Base-by-base conservation (phyloP, 2,797 vertebrate genomes). In the Glyptemys insculpta region DNA sequence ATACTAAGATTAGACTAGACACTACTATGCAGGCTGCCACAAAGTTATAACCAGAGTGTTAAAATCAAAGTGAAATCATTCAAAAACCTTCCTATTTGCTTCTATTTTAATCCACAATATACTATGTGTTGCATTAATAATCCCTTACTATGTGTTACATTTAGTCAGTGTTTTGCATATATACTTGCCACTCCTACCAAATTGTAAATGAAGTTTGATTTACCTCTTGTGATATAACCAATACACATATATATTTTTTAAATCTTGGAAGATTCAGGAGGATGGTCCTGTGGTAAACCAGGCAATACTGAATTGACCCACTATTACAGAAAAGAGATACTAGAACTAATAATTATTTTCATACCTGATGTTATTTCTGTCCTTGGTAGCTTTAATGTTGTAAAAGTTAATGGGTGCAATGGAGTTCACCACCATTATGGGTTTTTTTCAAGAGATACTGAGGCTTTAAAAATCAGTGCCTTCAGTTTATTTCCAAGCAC, bases 401-500 rank as follows among this genome's bases (percentile, higher is more conserved):
- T 56, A 91, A 79, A 76, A 87, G 0, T 44, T 1, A 50, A 11
- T 15, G 8, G 86, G 53, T 93, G 79, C 79, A 1, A 29, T 91
- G 14, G 34, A 88, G 8, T 44, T 49, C 50, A 27, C 83, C 27
- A 49, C 14, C 29, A 78, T 49, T 56, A 34, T 68, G n/a, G 37
- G 18, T 88, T 47, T 56, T 91, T 87, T 72, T 91, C 9, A n/a
- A 90, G 86, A 81, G 91, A 87, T n/a, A 18, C 12, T 1, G 0
- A 84, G 49, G 31, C 74, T 68, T 89, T 84, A 82, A 78, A 83
- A 83, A 41, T 88, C 16, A 14, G 37, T 31, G 11, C 1, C 34
- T 78, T 23, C 25, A 9, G 1, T 79, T 85, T 93, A 83, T 95
- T 94, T 74, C 76, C 87, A 74, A 89, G 54, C 34, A 62, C 80